phyloP scores from a whole-genome alignment of 2,797 vertebrate species.

The Kryptopterus vitreolus region DNA sequence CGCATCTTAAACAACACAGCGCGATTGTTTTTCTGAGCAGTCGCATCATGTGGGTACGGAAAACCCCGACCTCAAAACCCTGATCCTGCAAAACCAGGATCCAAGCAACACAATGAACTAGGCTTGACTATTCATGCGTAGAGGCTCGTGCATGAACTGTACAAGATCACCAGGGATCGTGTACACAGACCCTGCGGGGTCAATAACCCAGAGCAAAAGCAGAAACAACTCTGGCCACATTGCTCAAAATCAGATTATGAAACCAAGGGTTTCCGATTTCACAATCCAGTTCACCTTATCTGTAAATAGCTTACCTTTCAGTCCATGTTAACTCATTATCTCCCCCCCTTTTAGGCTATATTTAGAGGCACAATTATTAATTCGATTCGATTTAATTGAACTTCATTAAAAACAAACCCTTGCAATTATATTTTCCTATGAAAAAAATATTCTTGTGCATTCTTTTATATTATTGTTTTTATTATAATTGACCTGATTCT shows the following conservation, averaged over 20 bases:
- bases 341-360: too few relatives aligned
- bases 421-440: not conserved
- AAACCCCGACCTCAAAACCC: not conserved
- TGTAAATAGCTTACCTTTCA: not conserved
- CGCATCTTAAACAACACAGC: too few relatives aligned
- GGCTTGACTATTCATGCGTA: not conserved
- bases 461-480: not conserved
- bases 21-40: not conserved
- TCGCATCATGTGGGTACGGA: not conserved
- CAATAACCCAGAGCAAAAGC: not conserved
- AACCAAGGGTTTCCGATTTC: not conserved
- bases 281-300: not conserved
- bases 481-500: not conserved
- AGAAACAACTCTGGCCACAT: not conserved
- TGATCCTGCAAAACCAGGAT: not conserved
- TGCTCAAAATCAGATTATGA: not conserved
- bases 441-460: not conserved
- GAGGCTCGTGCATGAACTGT: not conserved
- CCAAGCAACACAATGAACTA: not conserved
- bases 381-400: not conserved
- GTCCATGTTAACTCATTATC: not conserved
- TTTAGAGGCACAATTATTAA: not conserved
- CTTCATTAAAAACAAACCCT: not conserved
- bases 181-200: not conserved
- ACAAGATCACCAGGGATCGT: not conserved